A percentile compares a stretch with the other conserved stretches of the same genome.
Conservation (phyloP, 1,140 invertebrate species). For the Frieseomelitta varia region DNA sequence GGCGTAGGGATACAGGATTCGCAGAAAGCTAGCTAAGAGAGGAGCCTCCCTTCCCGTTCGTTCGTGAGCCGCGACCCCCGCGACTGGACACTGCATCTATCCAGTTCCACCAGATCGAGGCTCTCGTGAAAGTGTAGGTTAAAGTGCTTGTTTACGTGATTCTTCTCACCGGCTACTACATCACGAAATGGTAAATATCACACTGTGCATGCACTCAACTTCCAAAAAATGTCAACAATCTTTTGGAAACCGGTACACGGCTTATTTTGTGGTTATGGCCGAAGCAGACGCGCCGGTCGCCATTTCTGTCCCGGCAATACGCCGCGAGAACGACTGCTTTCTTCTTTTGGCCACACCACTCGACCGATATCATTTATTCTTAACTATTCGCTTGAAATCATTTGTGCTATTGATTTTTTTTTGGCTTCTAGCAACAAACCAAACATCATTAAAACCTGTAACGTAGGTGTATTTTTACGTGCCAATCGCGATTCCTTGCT, state of each 20-base stretch:
- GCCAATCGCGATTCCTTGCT: constrained; percentile 44
- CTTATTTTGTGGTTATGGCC: constrained; percentile 67
- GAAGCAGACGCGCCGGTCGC: constrained; percentile 77
- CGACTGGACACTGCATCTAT: constrained; percentile 66
- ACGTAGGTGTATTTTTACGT: constrained; percentile 29
- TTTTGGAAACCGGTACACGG: constrained; percentile 34
- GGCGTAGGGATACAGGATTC: constrained; percentile 72
- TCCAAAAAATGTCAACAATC: constrained; percentile 36
- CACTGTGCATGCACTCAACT: constrained; percentile 11
- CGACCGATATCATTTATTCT: constrained; percentile 6
- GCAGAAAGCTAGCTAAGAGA: constrained; percentile 56
- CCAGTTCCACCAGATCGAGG: constrained; percentile 61
- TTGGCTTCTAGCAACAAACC: neutral
- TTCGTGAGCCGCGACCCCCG: constrained; percentile 64
- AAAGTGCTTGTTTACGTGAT: constrained; percentile 65
- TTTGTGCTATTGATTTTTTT: constrained; percentile 7
- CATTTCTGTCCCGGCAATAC: constrained; percentile 77
- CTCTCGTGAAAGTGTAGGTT: constrained; percentile 65
- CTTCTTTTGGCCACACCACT: constrained; percentile 26
- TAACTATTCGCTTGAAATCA: neutral
- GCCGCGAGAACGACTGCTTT: constrained; percentile 43
- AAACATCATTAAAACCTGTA: neutral
- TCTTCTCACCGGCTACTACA: constrained; percentile 55
- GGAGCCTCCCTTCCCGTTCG: constrained; percentile 69
- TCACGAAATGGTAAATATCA: constrained; percentile 68